A percentile compares a stretch with the other conserved stretches of the same genome.
These are phyloP conservation scores for Sebastes vulpes DNA, from an alignment of 2,797 vertebrate genomes.

Conservation along the genomic window DNA sequence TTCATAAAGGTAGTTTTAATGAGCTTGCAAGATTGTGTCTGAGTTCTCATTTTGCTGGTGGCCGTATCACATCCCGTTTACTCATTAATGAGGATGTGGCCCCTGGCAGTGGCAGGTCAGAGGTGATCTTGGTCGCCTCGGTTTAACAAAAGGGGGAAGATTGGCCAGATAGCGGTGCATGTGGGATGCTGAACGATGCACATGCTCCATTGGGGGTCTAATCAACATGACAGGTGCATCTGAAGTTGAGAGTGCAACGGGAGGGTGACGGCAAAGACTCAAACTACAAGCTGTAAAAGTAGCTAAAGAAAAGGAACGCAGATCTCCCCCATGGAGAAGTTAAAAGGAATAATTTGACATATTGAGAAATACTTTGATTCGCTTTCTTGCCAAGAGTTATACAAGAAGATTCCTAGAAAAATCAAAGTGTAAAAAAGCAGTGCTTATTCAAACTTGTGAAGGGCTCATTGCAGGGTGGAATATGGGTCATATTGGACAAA, in stretches of 20 bases:
- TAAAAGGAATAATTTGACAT: neutral
- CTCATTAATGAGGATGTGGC: constrained; percentile 63
- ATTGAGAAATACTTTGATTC: neutral
- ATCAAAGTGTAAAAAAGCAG: neutral
- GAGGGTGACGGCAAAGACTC: constrained; percentile 18
- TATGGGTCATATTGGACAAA: no score
- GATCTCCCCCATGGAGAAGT: neutral
- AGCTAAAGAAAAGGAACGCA: neutral
- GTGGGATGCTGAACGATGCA: constrained; percentile 47
- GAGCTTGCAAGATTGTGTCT: constrained; percentile 42
- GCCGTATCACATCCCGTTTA: constrained; percentile 50
- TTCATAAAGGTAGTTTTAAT: constrained; percentile 63
- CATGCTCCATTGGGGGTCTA: constrained; percentile 31
- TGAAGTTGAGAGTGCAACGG: constrained; percentile 38
- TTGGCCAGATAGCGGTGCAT: constrained; percentile 52
- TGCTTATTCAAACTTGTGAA: no score
- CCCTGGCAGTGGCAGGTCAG: constrained; percentile 59
- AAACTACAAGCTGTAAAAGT: constrained; percentile 10
- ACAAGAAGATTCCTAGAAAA: neutral
- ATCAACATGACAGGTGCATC: constrained; percentile 66
- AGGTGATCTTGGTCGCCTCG: constrained; percentile 36
- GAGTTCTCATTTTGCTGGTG: constrained; percentile 53
- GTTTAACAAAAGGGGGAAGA: constrained; percentile 49
- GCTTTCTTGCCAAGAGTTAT: neutral
- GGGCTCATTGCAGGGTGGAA: no score